Evolutionary conservation across 2,888 invertebrate species (phyloP), one percentile per base, ranked within the genome.

Genomic region (Trimorus sp.): DNA sequence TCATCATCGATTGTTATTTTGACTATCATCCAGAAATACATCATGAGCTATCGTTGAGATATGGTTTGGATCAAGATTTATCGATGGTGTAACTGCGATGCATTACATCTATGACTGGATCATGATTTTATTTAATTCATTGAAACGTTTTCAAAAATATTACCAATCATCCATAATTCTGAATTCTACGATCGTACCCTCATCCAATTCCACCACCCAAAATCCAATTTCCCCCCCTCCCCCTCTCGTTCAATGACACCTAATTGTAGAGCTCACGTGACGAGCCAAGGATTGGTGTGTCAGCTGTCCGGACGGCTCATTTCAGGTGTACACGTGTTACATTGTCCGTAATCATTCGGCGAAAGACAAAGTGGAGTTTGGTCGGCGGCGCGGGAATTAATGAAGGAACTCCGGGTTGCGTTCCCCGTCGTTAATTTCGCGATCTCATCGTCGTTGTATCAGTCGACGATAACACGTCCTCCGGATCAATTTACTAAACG

Each of bases 401-500:
- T 75, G 82, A 75, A 79, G 75, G 74, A 82, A 74, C 60, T 79
- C 74, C 26, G 4, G 56, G 53, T 53, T 68, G 68, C 68, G 76
- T 78, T 77, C 81, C 77, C 63, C 16, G 54, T 83, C 83, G 74
- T 83, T 83, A 83, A 83, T 80, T 77, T 77, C 74, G 60, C 66
- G 77, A 79, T 77, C 71, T 76, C 73, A 80, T 84, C 74, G 71
- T 82, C 82, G 65, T 73, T 73, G 79, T 73, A 80, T 81, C 79
- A 83, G 81, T 83, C 77, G 66, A 77, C 83, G 84, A 84, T 84
- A 84, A 83, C 84, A 81, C 80, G 81, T 79, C 70, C 56, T 77
- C 74, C 71, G 84, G 87, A 89, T 89, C 88, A 89, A 89, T 89
- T 89, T 89, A 88, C 87, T 88, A 90, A 90, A 90, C 89, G 88